Evolutionary conservation across 2,888 invertebrate genomes (phyloP).

Genomic region (Caenorhabditis doughertyi): DNA sequence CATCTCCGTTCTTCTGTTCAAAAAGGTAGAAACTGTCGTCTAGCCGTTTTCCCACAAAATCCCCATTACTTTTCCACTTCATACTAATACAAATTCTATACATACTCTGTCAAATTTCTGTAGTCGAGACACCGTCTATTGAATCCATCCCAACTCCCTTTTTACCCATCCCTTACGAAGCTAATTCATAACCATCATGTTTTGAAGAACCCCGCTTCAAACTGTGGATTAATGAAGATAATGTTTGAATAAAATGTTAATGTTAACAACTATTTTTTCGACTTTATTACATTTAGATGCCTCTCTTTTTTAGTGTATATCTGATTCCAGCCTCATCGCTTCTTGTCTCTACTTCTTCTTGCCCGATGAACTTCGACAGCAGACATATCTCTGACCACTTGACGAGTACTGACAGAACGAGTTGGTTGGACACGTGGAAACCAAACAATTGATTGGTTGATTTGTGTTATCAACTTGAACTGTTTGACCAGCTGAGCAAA

Average conservation of each 20-base stretch:
- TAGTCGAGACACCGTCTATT: conserved; percentile 43
- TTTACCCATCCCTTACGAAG: conserved; percentile 19
- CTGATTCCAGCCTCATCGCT: conserved; percentile 10
- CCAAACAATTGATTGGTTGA: conserved; percentile 65
- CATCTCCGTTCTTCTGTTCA: conserved; percentile 52
- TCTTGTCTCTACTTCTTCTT: conserved; percentile 39
- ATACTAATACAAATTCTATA: conserved; percentile 60
- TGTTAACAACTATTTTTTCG: conserved; percentile 10
- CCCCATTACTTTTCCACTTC: conserved; percentile 13
- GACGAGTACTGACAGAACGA: conserved; percentile 63
- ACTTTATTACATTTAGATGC: background rate
- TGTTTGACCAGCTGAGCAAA: conserved; percentile 48
- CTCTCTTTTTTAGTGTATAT: conserved; percentile 13
- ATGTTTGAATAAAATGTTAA: conserved; percentile 56
- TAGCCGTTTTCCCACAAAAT: conserved; percentile 44
- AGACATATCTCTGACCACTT: conserved; percentile 62
- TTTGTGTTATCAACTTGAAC: conserved; percentile 45
- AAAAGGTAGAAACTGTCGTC: conserved; percentile 61
- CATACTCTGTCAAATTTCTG: conserved; percentile 53
- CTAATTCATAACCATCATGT: conserved; percentile 37
- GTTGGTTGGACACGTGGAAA: conserved; percentile 62
- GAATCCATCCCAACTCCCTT: background rate
- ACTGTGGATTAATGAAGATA: conserved; percentile 51
- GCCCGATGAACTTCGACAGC: conserved; percentile 57
- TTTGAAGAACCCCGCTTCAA: conserved; percentile 42